A percentile compares a stretch with the other conserved stretches of the same genome.
Conservation (phyloP, 2,888 invertebrate species). For the Cremastobaeus sp. region DNA sequence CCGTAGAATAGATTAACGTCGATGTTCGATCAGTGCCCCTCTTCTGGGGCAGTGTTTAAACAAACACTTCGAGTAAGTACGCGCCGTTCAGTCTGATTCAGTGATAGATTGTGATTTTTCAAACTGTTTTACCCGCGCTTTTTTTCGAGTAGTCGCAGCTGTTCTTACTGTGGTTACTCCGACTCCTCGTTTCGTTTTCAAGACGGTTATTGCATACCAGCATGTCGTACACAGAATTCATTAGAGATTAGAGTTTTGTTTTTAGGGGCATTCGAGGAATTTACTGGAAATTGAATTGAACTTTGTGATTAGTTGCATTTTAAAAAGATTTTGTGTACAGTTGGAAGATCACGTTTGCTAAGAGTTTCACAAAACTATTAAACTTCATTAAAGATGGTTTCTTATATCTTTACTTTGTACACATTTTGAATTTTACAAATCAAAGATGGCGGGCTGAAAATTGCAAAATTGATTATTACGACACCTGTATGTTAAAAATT, state of each 20-base stretch:
- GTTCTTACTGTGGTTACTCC: neutral
- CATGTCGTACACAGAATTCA: conserved; percentile 33
- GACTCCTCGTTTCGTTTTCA: conserved; percentile 20
- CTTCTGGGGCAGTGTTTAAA: conserved; percentile 7
- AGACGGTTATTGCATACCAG: conserved; percentile 26
- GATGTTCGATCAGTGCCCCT: conserved; percentile 1
- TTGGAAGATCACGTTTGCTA: too few relatives aligned
- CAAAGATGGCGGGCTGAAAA: too few relatives aligned
- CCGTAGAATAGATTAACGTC: conserved; percentile 21
- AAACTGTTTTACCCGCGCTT: neutral
- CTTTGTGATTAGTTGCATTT: neutral
- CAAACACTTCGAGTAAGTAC: conserved; percentile 23
- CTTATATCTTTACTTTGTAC: too few relatives aligned
- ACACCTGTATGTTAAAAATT: too few relatives aligned
- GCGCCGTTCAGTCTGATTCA: conserved; percentile 3
- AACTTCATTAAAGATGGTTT: too few relatives aligned
- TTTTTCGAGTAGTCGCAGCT: neutral
- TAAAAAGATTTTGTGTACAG: too few relatives aligned
- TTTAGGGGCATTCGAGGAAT: conserved; percentile 26
- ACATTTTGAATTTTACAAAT: too few relatives aligned
- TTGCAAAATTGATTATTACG: too few relatives aligned
- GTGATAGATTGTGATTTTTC: neutral
- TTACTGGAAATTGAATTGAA: neutral
- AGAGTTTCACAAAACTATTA: too few relatives aligned
- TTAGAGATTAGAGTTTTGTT: conserved; percentile 11